A percentile compares a stretch with the other conserved stretches of the same genome.
Evolutionary conservation across 2,797 vertebrate genomes (phyloP).

Genomic region (Acanthurus lineatus): DNA sequence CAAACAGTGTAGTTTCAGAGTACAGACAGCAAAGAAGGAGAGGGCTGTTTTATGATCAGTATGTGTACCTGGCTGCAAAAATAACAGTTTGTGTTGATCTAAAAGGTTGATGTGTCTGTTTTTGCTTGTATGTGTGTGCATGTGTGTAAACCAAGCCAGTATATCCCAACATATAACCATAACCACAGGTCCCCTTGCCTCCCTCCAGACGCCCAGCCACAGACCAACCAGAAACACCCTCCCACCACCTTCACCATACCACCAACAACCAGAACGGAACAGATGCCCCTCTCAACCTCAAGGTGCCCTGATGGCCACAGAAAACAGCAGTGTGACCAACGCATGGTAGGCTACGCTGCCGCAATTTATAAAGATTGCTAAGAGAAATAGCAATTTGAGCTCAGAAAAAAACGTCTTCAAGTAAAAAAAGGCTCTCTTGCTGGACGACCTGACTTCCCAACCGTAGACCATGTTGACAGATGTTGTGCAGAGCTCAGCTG

Average conservation of each 20-base stretch:
- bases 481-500: conserved; percentile 61
- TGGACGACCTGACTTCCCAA: conserved; percentile 22
- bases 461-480: conserved; percentile 61
- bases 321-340: conserved; percentile 46
- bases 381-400: conserved; percentile 40
- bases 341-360: neutral
- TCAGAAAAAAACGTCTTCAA: conserved; percentile 22
- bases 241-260: neutral
- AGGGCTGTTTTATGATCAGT: conserved; percentile 22
- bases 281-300: conserved; percentile 55
- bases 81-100: conserved; percentile 37
- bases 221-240: conserved; percentile 43
- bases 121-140: conserved; percentile 26
- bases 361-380: conserved; percentile 39
- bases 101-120: conserved; percentile 27
- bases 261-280: conserved; percentile 48
- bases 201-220: conserved; percentile 53
- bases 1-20: neutral
- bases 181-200: conserved; percentile 47
- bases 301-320: conserved; percentile 37
- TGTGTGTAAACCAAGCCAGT: conserved; percentile 32
- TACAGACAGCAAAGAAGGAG: conserved; percentile 18
- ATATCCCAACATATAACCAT: conserved; percentile 41
- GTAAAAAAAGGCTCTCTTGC: neutral
- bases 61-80: conserved; percentile 35